Evolutionary conservation across 2,113 vertebrate species (phyloP).

Genomic region (Oryzias celebensis): DNA sequence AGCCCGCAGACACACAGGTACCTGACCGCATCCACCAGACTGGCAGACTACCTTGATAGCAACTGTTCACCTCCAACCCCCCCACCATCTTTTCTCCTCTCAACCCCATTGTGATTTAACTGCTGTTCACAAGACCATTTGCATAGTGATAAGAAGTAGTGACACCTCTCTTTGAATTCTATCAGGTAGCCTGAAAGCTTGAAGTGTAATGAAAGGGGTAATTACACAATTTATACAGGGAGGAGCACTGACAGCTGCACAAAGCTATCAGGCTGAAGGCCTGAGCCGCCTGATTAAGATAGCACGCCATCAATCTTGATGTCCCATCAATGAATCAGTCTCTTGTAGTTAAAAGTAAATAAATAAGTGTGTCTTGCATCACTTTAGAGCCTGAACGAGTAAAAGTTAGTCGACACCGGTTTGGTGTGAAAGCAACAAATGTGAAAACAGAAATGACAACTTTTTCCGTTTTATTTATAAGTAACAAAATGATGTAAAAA

Average conservation of each 20-base stretch:
- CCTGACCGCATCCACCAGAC: constrained; percentile 50
- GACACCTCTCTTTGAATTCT: constrained; percentile 77
- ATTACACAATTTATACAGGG: constrained; percentile 75
- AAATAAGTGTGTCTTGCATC: constrained; percentile 48
- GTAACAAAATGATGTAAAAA: too few relatives aligned
- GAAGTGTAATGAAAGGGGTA: constrained; percentile 75
- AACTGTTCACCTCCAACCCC: constrained; percentile 29
- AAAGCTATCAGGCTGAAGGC: constrained; percentile 50
- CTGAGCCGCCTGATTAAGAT: constrained; percentile 62
- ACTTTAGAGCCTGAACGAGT: background rate
- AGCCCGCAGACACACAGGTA: constrained; percentile 65
- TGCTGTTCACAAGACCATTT: constrained; percentile 71
- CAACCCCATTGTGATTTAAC: constrained; percentile 72
- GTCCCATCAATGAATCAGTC: constrained; percentile 33
- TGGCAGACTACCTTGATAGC: constrained; percentile 65
- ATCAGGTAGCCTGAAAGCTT: constrained; percentile 70
- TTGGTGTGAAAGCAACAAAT: too few relatives aligned
- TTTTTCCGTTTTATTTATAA: too few relatives aligned
- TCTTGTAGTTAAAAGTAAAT: constrained; percentile 45
- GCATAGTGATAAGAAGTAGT: constrained; percentile 81
- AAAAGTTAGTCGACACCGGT: too few relatives aligned
- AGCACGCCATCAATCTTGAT: constrained; percentile 51
- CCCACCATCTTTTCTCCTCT: constrained; percentile 1
- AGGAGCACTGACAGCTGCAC: constrained; percentile 65
- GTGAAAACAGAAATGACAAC: too few relatives aligned